Conservation (phyloP, 2,888 invertebrate genomes). For the Melieria picta region DNA sequence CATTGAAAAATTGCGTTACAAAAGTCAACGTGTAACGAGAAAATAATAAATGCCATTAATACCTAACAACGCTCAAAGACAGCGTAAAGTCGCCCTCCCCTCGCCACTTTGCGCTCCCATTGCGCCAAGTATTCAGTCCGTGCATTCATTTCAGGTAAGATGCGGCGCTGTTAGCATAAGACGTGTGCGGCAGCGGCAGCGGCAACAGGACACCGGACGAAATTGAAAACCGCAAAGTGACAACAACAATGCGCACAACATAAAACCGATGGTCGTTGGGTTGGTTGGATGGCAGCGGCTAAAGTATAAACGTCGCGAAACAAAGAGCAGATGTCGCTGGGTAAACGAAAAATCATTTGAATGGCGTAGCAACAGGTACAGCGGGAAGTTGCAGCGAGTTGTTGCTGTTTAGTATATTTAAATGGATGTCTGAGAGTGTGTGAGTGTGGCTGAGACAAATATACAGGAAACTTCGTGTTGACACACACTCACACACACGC, state of each 20-base stretch:
- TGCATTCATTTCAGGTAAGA: too few relatives aligned
- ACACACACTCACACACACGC: too few relatives aligned
- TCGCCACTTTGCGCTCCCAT: too few relatives aligned
- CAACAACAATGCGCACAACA: conserved; percentile 1
- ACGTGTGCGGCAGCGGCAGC: background rate
- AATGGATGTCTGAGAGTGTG: too few relatives aligned
- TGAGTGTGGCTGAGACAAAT: too few relatives aligned
- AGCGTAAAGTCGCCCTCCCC: too few relatives aligned
- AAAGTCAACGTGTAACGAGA: conserved; percentile 62
- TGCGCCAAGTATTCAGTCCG: too few relatives aligned
- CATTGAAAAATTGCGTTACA: conserved; percentile 55
- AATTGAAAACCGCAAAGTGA: conserved; percentile 21
- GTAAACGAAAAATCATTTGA: conserved; percentile 15
- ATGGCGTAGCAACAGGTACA: background rate
- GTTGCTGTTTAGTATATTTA: background rate
- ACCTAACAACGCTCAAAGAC: conserved; percentile 28
- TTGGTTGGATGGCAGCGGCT: too few relatives aligned
- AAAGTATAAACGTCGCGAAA: background rate
- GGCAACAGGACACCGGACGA: background rate
- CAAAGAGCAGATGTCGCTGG: conserved; percentile 4
- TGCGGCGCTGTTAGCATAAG: too few relatives aligned
- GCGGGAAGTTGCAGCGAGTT: background rate
- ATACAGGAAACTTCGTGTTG: too few relatives aligned
- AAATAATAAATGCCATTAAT: conserved; percentile 63
- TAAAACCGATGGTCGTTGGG: background rate